Evolutionary conservation across 1,140 invertebrate genomes (phyloP).

Genomic region (Bombus superbus): DNA sequence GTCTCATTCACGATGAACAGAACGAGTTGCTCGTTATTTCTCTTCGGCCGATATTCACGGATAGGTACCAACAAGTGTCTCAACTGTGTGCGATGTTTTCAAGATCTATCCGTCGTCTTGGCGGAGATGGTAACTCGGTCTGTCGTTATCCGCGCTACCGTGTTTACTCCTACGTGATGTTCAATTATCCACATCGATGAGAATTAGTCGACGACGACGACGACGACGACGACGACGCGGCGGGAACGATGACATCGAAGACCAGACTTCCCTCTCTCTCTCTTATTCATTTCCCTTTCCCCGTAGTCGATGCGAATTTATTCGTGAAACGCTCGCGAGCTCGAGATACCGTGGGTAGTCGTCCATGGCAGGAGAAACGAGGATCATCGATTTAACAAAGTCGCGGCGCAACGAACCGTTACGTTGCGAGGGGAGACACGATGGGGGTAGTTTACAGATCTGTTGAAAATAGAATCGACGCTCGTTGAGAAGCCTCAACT

Average conservation of each 20-base stretch:
- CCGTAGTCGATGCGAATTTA: constrained; percentile 50
- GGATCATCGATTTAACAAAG: constrained; percentile 57
- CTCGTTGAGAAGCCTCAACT: constrained; percentile 15
- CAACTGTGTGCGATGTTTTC: constrained; percentile 4
- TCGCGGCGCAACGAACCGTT: constrained; percentile 60
- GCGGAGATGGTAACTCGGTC: not conserved
- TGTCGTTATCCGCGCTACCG: not conserved
- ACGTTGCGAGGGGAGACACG: not conserved
- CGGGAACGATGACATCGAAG: not conserved
- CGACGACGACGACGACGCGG: not conserved
- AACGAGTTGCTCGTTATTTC: not conserved
- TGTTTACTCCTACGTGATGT: constrained; percentile 52
- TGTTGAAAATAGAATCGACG: constrained; percentile 28
- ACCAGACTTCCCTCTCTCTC: not conserved
- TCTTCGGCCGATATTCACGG: not conserved
- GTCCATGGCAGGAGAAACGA: constrained; percentile 15
- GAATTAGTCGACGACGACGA: constrained; percentile 54
- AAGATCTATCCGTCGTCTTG: constrained; percentile 25
- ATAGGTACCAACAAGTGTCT: not conserved
- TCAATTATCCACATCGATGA: constrained; percentile 60
- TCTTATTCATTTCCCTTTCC: too few relatives aligned
- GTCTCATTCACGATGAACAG: not conserved
- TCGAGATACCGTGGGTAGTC: not conserved
- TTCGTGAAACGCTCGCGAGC: constrained; percentile 24
- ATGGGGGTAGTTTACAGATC: constrained; percentile 7